Base-by-base conservation (phyloP, 1,140 invertebrate genomes). In the Zophobas morio region DNA sequence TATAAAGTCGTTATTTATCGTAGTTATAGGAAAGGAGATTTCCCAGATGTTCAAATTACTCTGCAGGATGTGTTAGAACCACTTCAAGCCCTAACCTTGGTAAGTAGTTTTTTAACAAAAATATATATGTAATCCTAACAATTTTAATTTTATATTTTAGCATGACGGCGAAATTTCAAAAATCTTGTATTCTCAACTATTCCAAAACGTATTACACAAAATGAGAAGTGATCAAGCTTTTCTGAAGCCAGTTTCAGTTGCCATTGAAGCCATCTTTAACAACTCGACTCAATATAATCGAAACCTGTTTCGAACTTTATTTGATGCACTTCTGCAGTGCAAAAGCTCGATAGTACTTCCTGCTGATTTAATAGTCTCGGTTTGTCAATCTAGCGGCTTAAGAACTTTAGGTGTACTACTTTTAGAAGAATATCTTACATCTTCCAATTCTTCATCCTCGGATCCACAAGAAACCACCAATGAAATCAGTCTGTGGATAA, bases 31-130 rank as follows among this genome's bases (percentile, higher is more conserved):
- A 89, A 88, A 74, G 93, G 93, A 37, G 92, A 94, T 81, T 88
- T 93, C 79, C 94, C 94, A 1, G 92, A 94, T 82, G 90, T 94
- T 57, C 87, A 91, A 84, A 92, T 95, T 46, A 88, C 88, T 39
- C 86, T 92, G 77, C 87, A 88, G 1, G 88, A 88, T 54, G 79
- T 95, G 6, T 87, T 94, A 2, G 87, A 87, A 20, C 90, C 93
- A 1, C 81, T 95, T 35, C 88, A 91, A 82, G 89, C 89, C 37
- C 82, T 95, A 33, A 89, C 90, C 3, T 87, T 87, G 76, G 87
- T 84, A 78, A 81, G 81, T 66, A 75, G 32, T 39, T 51, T 20
- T 20, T 20, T 20, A 0, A 20, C 20, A 20, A 20, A 20, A 20
- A 20, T 20, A 0, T 20, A 20, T 20, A 20, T 0, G 20, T 20